Evolutionary conservation across 2,113 vertebrate genomes (phyloP).

Genomic region (Phalacrocorax aristotelis): DNA sequence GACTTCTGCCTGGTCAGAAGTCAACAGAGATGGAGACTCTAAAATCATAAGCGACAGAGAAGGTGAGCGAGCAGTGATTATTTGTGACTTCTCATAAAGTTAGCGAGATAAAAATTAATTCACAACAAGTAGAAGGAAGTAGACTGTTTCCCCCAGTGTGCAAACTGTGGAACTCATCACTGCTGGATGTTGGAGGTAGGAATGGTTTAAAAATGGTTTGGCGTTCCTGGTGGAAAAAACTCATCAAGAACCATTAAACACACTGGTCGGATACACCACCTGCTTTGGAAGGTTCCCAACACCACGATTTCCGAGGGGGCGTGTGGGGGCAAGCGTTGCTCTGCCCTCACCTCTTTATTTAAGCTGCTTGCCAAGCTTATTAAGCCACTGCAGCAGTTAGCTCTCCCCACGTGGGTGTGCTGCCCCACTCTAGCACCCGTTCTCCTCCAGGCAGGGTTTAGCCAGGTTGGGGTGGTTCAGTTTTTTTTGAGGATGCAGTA

Average conservation of each 20-base stretch:
- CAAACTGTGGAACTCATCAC: fast-evolving
- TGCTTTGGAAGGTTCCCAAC: neutral
- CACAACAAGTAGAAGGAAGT: neutral
- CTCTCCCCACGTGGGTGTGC: neutral
- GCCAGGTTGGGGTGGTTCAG: neutral
- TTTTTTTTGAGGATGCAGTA: neutral
- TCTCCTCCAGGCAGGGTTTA: neutral
- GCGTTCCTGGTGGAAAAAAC: neutral
- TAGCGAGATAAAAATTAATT: neutral
- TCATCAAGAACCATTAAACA: neutral
- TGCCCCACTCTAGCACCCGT: fast-evolving
- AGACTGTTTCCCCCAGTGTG: neutral
- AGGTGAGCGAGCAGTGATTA: neutral
- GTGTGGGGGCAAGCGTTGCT: neutral
- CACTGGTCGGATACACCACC: neutral
- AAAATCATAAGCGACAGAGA: neutral
- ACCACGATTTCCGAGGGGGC: neutral
- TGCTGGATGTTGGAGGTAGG: neutral
- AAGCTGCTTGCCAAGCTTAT: neutral
- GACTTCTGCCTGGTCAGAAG: neutral
- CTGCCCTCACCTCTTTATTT: neutral
- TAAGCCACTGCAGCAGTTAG: neutral
- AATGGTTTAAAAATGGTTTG: neutral
- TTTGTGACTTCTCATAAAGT: neutral
- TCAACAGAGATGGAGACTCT: neutral